Evolutionary conservation across 2,113 vertebrate genomes (phyloP).

Genomic region (Amphilophus citrinellus): DNA sequence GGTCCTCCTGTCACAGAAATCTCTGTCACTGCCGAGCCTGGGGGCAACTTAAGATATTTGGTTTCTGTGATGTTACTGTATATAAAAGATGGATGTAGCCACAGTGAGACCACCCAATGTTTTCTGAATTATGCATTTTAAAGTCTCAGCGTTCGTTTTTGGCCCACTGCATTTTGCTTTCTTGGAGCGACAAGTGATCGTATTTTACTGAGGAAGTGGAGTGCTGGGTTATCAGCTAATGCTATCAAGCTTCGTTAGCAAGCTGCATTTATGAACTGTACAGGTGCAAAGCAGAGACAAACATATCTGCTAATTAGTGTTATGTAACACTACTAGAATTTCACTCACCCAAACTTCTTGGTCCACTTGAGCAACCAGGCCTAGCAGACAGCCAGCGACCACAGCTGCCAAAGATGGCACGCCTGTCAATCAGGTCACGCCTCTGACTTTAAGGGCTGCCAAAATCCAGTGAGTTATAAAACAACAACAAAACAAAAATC

Average conservation of each 20-base stretch:
- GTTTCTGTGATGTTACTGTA: not conserved
- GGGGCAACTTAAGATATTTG: not conserved
- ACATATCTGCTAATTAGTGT: constrained; percentile 5
- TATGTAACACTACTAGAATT: not conserved
- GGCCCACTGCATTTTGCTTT: rapidly evolving
- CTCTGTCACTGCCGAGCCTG: not conserved
- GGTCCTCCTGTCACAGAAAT: not conserved
- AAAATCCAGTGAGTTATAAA: not conserved
- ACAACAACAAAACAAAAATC: not conserved
- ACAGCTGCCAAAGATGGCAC: not conserved
- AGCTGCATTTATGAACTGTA: not conserved
- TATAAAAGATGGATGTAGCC: not conserved
- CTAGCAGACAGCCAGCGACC: not conserved
- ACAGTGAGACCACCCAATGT: not conserved
- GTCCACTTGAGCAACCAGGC: constrained; percentile 17
- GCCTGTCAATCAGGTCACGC: not conserved
- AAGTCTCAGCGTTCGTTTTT: not conserved
- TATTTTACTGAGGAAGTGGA: too few species aligned
- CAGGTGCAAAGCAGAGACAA: constrained; percentile 2
- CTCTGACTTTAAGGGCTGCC: not conserved
- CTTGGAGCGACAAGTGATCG: not conserved
- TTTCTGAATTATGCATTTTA: not conserved
- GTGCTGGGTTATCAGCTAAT: not conserved
- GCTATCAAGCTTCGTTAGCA: not conserved
- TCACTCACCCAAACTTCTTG: not conserved